Conservation (phyloP, 2,888 invertebrate genomes). For the Acronicta alni region DNA sequence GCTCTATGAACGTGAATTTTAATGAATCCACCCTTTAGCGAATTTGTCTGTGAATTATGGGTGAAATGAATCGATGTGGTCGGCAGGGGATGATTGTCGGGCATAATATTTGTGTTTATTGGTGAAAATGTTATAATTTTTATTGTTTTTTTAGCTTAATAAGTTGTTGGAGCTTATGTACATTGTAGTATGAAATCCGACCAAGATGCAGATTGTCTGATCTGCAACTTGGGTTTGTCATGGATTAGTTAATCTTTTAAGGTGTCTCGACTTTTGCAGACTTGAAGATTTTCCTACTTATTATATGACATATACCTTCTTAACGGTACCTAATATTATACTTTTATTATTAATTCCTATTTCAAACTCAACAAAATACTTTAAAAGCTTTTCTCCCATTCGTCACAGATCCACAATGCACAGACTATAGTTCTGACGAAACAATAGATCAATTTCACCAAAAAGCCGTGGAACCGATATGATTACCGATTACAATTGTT, state of each 20-base stretch:
- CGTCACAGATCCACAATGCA: conserved; percentile 48
- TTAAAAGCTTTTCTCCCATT: conserved; percentile 32
- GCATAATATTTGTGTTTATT: no score
- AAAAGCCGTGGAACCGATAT: conserved; percentile 78
- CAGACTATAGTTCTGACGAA: conserved; percentile 55
- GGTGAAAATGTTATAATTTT: no score
- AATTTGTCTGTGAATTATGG: conserved; percentile 42
- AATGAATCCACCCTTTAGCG: conserved; percentile 50
- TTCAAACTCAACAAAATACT: background rate
- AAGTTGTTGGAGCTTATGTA: no score
- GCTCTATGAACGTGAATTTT: conserved; percentile 51
- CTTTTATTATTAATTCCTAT: conserved; percentile 6
- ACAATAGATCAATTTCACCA: conserved; percentile 77
- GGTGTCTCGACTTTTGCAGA: no score
- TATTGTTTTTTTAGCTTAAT: no score
- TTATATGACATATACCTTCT: background rate
- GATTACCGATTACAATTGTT: conserved; percentile 73
- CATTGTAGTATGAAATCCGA: no score
- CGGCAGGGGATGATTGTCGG: conserved; percentile 18
- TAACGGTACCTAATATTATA: conserved; percentile 11
- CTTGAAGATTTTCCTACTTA: no score
- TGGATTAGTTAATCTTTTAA: no score
- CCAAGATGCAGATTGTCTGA: no score
- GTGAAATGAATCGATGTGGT: conserved; percentile 29
- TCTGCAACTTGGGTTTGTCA: no score